Conservation (phyloP, 2,797 vertebrate genomes). For the Sarcophilus harrisii region DNA sequence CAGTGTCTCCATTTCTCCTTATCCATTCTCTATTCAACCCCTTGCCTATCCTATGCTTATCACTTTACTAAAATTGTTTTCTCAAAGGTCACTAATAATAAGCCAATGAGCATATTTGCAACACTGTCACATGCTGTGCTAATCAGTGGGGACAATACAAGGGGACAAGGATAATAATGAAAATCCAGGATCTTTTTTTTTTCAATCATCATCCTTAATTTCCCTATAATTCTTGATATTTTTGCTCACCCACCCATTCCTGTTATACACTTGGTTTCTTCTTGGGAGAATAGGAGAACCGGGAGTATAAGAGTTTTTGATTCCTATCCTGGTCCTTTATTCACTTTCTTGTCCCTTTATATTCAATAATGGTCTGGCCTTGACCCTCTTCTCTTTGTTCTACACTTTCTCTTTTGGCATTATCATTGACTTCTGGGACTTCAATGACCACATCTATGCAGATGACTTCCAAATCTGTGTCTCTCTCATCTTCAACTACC, state of each 20-base stretch:
- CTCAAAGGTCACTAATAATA: background rate
- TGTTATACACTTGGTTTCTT: background rate
- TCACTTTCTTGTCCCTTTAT: too few species aligned
- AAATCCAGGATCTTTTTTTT: background rate
- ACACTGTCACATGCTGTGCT: background rate
- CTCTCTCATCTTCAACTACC: background rate
- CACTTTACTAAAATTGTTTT: background rate
- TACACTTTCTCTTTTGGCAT: background rate
- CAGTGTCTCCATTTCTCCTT: background rate
- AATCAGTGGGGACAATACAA: background rate
- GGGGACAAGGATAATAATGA: background rate
- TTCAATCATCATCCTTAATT: background rate
- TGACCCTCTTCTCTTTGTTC: background rate
- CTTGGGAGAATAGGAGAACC: background rate
- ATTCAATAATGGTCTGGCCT: background rate
- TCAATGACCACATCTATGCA: background rate
- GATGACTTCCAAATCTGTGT: background rate
- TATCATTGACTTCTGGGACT: background rate
- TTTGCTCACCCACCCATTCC: background rate
- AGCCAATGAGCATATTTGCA: background rate
- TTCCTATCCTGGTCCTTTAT: background rate
- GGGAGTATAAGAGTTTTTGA: background rate
- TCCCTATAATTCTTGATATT: background rate
- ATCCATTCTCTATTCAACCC: background rate
- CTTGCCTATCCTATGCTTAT: background rate